Percentiles rank a stretch among this genome's conserved stretches.
These are phyloP conservation scores for Tetragonisca angustula DNA, from an alignment of 2,888 invertebrate genomes.

Conservation along the genomic window DNA sequence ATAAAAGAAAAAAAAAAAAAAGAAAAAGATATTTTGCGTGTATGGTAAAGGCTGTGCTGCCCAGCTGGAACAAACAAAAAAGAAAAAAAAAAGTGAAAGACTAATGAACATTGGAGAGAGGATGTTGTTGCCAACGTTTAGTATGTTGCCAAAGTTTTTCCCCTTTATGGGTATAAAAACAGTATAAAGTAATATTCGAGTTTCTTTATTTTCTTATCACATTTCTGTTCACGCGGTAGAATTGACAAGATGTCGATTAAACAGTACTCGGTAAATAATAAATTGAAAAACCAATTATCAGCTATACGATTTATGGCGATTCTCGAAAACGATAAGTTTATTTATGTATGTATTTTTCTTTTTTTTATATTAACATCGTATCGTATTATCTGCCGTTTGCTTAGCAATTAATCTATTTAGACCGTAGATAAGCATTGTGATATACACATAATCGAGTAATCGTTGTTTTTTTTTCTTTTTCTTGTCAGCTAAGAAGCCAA, in stretches of 20 bases:
- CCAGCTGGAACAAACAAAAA: slow-evolving; percentile 64
- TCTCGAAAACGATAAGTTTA: slow-evolving; percentile 5
- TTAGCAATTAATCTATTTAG: slow-evolving; percentile 27
- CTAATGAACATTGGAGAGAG: slow-evolving; percentile 65
- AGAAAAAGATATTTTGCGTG: slow-evolving; percentile 56
- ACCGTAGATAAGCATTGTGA: slow-evolving; percentile 45
- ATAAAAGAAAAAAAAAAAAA: slow-evolving; percentile 25
- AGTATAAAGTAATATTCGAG: slow-evolving; percentile 74
- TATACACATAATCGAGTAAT: slow-evolving; percentile 19
- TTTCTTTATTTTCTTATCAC: slow-evolving; percentile 31
- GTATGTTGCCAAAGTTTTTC: slow-evolving; percentile 81
- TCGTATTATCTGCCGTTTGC: slow-evolving; percentile 16
- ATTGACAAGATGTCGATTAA: slow-evolving; percentile 3
- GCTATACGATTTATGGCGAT: neutral
- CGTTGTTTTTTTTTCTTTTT: slow-evolving; percentile 12
- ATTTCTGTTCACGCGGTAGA: slow-evolving; percentile 25
- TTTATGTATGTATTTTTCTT: slow-evolving; percentile 3
- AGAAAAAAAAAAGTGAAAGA: slow-evolving; percentile 28
- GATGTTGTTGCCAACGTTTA: slow-evolving; percentile 80
- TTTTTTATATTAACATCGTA: slow-evolving; percentile 14
- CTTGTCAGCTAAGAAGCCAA: slow-evolving; percentile 15
- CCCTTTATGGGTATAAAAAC: slow-evolving; percentile 70
- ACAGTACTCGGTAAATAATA: slow-evolving; percentile 2
- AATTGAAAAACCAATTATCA: neutral
- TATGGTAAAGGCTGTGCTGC: slow-evolving; percentile 74